A percentile compares a stretch with the other conserved stretches of the same genome.
Conservation (phyloP, 2,888 invertebrate species). For the Agrilus cyanescens region DNA sequence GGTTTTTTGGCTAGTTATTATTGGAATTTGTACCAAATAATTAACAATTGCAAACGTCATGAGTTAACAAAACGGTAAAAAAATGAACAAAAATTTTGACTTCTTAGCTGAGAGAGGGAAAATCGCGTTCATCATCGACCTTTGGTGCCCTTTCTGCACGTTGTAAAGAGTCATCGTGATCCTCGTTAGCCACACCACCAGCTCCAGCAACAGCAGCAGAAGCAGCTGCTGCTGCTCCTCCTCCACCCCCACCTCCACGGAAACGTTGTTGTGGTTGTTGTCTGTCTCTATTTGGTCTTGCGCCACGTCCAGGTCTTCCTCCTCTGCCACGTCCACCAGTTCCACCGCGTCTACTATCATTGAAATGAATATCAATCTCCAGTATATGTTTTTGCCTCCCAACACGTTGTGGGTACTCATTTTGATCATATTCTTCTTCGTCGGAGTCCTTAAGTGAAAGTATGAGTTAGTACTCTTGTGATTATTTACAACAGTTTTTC, state of each 20-base stretch:
- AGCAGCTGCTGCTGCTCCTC: constrained; percentile 19
- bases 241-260: constrained; percentile 31
- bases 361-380: constrained; percentile 81
- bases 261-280: constrained; percentile 24
- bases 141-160: constrained; percentile 52
- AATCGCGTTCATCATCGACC: constrained; percentile 91
- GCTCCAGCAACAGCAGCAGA: constrained; percentile 15
- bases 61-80: constrained; percentile 5
- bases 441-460: constrained; percentile 27
- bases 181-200: constrained; percentile 9
- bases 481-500: too few relatives aligned
- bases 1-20: constrained; percentile 23
- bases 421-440: constrained; percentile 53
- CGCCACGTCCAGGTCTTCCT: constrained; percentile 36
- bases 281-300: constrained; percentile 15
- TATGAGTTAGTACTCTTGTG: too few relatives aligned
- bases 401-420: constrained; percentile 74
- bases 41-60: constrained; percentile 25
- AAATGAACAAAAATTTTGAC: constrained; percentile 19
- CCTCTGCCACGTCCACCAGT: constrained; percentile 50
- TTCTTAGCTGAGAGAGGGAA: constrained; percentile 76
- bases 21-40: constrained; percentile 30
- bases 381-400: constrained; percentile 76
- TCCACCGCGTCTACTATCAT: constrained; percentile 63
- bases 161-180: constrained; percentile 4